These are phyloP conservation scores for Strix occidentalis DNA, from an alignment of 2,797 vertebrate species.

Conservation along the genomic window DNA sequence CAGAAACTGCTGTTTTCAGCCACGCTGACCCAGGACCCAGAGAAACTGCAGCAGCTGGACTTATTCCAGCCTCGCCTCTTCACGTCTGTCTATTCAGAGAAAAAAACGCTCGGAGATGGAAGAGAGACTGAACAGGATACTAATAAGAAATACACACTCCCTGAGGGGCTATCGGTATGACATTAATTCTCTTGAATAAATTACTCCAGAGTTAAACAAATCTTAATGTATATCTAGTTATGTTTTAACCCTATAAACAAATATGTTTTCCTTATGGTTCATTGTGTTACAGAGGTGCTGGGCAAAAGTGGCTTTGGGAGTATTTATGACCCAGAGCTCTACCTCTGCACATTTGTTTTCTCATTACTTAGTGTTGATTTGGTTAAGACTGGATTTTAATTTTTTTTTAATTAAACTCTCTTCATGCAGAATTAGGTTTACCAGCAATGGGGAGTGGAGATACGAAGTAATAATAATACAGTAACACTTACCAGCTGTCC, in stretches of 20 bases:
- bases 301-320: neutral
- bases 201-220: too few species aligned
- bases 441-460: neutral
- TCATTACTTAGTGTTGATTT: neutral
- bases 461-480: neutral
- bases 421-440: neutral
- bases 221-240: neutral
- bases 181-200: neutral
- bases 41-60: conserved; percentile 90
- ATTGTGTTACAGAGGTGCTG: neutral
- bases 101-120: neutral
- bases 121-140: neutral
- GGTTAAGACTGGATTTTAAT: neutral
- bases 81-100: conserved; percentile 74
- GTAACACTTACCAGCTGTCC: neutral
- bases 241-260: neutral
- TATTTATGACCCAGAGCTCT: neutral
- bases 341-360: neutral
- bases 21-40: conserved; percentile 92
- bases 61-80: conserved; percentile 92
- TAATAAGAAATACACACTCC: conserved; percentile 81
- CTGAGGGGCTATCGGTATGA: conserved; percentile 85
- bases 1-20: conserved; percentile 98
- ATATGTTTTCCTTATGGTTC: neutral
- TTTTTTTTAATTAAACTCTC: neutral